Conservation (phyloP, 2,888 invertebrate species). For the Thumatha senex region DNA sequence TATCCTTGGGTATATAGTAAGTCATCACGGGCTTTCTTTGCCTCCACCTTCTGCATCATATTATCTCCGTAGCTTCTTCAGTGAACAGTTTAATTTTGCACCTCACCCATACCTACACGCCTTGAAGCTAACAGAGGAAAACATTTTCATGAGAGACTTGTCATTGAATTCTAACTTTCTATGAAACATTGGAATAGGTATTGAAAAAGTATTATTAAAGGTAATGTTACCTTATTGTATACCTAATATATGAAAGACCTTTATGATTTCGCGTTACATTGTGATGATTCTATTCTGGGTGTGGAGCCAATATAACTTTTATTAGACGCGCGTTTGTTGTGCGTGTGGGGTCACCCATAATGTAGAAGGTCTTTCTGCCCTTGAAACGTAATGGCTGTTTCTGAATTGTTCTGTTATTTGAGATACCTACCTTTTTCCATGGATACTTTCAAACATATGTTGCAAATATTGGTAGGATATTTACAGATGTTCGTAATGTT, state of each 20-base stretch:
- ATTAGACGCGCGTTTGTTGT: slow-evolving; percentile 32
- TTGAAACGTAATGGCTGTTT: slow-evolving; percentile 19
- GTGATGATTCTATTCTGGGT: slow-evolving; percentile 39
- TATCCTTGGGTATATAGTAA: slow-evolving; percentile 42
- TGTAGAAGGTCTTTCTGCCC: slow-evolving; percentile 36
- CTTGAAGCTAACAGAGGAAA: slow-evolving; percentile 52
- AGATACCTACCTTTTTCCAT: slow-evolving; percentile 5
- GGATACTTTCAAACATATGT: background rate
- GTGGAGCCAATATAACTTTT: slow-evolving; percentile 47
- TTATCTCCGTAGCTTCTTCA: slow-evolving; percentile 68
- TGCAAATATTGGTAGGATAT: too few relatives aligned
- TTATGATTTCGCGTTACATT: slow-evolving; percentile 29
- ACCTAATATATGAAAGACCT: slow-evolving; percentile 14
- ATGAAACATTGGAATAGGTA: slow-evolving; percentile 23
- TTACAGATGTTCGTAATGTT: background rate
- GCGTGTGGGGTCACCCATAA: slow-evolving; percentile 26
- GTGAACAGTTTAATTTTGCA: slow-evolving; percentile 62
- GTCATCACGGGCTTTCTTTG: slow-evolving; percentile 47
- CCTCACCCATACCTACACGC: slow-evolving; percentile 53
- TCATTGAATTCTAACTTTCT: slow-evolving; percentile 51
- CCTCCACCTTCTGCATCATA: slow-evolving; percentile 62
- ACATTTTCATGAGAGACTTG: slow-evolving; percentile 43
- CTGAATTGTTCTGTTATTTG: slow-evolving; percentile 6
- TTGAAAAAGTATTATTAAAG: slow-evolving; percentile 1
- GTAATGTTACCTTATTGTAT: slow-evolving; percentile 3